phyloP scores from a whole-genome alignment of 1,140 invertebrate species.

The Drosophila arawakana region DNA sequence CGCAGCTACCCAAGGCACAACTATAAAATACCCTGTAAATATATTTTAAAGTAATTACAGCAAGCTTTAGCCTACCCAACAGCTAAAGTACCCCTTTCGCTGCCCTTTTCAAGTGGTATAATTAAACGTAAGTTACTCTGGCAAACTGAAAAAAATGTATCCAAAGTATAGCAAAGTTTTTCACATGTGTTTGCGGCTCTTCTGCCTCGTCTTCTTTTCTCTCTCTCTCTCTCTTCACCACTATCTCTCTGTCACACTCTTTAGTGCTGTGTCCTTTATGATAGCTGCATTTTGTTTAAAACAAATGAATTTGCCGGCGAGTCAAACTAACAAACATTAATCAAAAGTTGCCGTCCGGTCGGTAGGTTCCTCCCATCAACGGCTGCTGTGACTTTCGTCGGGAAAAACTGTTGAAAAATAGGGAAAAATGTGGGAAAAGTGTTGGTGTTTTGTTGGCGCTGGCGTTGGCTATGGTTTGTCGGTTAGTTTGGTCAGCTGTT shows the following conservation, averaged over 20 bases:
- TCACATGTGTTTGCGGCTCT: constrained; percentile 4
- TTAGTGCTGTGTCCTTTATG: constrained; percentile 16
- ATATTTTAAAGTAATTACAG: neutral
- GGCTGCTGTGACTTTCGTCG: constrained; percentile 12
- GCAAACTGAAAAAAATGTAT: neutral
- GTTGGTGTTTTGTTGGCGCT: neutral
- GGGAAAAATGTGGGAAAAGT: neutral
- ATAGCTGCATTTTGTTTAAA: constrained; percentile 72
- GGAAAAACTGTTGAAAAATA: neutral
- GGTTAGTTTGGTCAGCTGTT: constrained; percentile 1
- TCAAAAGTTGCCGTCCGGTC: constrained; percentile 72
- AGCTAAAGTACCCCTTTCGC: neutral
- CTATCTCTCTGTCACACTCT: neutral
- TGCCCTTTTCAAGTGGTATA: neutral
- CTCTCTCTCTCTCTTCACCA: neutral
- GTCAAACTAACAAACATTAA: constrained; percentile 79
- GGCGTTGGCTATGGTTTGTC: neutral
- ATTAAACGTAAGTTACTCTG: constrained; percentile 10
- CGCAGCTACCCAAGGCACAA: neutral
- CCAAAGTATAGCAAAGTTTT: constrained; percentile 23
- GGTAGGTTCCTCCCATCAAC: constrained; percentile 51
- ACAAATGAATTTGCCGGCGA: constrained; percentile 74
- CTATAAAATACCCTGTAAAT: constrained; percentile 2
- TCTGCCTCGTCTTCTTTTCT: neutral
- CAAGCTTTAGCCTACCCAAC: neutral